Evolutionary conservation across 92 coral and sea anemone genomes (phyloP), one percentile per base, ranked within the genome.

Genomic region (Phenganax subtilis): DNA sequence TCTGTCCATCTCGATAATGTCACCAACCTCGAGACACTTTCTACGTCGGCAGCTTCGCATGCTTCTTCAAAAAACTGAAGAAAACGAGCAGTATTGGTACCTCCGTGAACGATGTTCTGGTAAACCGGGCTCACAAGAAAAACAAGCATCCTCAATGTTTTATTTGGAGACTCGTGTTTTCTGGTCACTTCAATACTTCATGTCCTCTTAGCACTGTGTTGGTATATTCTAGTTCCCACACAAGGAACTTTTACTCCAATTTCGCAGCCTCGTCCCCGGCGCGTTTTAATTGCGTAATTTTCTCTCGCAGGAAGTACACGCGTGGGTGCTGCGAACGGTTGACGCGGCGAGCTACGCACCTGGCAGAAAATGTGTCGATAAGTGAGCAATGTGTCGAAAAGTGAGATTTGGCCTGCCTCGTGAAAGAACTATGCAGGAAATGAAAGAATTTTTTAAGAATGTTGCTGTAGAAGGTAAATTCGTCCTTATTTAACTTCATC

Each of bases 1-100:
- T 20, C 25, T 20, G 71, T 88, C 91, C 88, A 85, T 88, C 9
- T 84, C 80, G n/a, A 84, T 20, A 11, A 84, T 80, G 80, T 84
- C 90, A 10, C 80, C 85, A 17, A 67, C 80, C 52, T 84, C 87
- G 10, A 87, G 76, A 52, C 56, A 37, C 84, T 84, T 51, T 76
- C 69, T 7, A 85, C 31, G 72, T 81, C 70, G 10, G 65, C 79
- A 9, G 72, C 80, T 29, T 80, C 31, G 17, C 80, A 56, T 16
- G 88, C 85, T 66, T 80, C 85, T n/a, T 55, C 86, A 31, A 86
- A 86, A 44, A 74, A 82, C 37, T n/a, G 6, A 29, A 82, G 55
- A 75, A 86, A 78, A 55, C 54, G 72, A 9, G 58, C 65, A 54
- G 83, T 84, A 69, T 67, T 85, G 0, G 87, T 85, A 0, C 84